phyloP scores from a whole-genome alignment of 2,888 invertebrate genomes.

The Antitype chi region DNA sequence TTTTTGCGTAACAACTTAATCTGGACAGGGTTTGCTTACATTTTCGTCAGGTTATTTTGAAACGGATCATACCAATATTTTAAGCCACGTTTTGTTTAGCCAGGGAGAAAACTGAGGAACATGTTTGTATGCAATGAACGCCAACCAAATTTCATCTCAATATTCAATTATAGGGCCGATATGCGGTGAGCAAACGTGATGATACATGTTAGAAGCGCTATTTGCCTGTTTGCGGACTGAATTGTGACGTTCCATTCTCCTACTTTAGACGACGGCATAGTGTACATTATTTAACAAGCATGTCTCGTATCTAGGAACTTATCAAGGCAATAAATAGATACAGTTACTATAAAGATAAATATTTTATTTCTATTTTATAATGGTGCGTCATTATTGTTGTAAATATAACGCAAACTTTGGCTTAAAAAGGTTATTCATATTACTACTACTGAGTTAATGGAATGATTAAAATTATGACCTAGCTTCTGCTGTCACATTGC shows the following conservation, averaged over 20 bases:
- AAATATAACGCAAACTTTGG: conserved; percentile 9
- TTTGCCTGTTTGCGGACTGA: background rate
- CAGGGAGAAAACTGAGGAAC: background rate
- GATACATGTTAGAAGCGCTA: background rate
- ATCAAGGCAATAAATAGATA: conserved; percentile 23
- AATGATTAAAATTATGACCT: background rate
- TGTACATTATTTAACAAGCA: background rate
- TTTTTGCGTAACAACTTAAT: background rate
- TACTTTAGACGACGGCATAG: background rate
- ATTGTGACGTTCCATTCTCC: background rate
- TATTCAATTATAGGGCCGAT: background rate
- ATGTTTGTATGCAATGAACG: background rate
- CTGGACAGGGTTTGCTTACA: background rate
- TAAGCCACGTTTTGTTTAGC: background rate
- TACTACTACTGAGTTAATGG: background rate
- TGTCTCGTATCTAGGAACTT: background rate
- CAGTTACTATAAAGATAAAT: conserved; percentile 26
- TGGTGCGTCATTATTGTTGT: background rate
- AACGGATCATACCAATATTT: background rate
- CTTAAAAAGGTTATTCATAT: background rate
- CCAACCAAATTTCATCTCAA: background rate
- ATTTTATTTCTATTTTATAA: conserved; percentile 21
- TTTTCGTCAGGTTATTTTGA: background rate
- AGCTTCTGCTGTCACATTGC: too few species aligned
- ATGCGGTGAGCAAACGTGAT: background rate